These are phyloP conservation scores for Patella depressa DNA, from an alignment of 2,888 invertebrate genomes.

Conservation along the genomic window DNA sequence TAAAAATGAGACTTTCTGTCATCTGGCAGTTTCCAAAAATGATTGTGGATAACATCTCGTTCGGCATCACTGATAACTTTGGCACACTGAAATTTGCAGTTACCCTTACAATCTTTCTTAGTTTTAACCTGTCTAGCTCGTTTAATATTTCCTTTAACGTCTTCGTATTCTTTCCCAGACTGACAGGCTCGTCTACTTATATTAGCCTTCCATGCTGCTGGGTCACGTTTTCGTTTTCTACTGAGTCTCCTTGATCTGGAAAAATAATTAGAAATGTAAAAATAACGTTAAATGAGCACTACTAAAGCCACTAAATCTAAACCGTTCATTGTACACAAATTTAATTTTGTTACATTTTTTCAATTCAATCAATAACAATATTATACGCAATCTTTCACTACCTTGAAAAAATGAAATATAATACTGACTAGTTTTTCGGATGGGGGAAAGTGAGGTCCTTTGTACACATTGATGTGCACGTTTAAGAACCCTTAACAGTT, in stretches of 20 bases:
- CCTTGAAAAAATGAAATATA: no score
- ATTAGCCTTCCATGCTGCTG: not conserved
- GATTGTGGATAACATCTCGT: not conserved
- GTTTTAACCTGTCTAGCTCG: not conserved
- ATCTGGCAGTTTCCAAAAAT: not conserved
- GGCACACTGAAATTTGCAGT: not conserved
- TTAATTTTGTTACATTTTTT: no score
- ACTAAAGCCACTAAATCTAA: no score
- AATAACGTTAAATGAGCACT: no score
- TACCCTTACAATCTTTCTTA: not conserved
- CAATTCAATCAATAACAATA: no score
- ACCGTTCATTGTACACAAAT: no score
- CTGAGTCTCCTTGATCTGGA: not conserved
- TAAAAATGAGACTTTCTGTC: slow-evolving; percentile 4
- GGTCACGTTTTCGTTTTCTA: not conserved
- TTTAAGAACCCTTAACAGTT: no score
- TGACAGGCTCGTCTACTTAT: slow-evolving; percentile 1
- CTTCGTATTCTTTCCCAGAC: not conserved
- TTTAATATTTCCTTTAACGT: not conserved
- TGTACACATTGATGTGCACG: no score
- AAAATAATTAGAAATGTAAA: slow-evolving; percentile 1
- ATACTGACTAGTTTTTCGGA: no score
- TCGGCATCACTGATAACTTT: not conserved
- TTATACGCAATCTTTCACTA: no score
- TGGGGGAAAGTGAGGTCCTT: no score